Percentiles rank a stretch among this genome's conserved stretches.
These are phyloP conservation scores for Laticauda laticaudata DNA, from an alignment of 2,113 vertebrate genomes.

Conservation along the genomic window DNA sequence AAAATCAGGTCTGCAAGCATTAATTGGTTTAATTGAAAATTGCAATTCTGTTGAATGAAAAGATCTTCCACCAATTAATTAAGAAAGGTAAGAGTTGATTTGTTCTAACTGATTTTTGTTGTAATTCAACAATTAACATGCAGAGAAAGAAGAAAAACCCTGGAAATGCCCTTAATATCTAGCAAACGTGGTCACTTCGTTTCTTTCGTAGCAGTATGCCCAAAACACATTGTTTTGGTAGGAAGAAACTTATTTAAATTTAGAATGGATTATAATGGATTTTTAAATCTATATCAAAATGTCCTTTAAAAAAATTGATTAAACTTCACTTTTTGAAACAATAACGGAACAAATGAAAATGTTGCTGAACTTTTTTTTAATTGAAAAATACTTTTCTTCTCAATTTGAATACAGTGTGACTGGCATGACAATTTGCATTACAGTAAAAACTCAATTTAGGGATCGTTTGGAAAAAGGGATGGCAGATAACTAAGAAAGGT, in stretches of 20 bases:
- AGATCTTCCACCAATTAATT: not conserved
- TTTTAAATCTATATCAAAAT: not conserved
- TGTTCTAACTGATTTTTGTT: not conserved
- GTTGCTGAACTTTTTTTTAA: not conserved
- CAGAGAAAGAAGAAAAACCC: not conserved
- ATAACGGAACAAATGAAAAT: not conserved
- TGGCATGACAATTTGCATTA: not conserved
- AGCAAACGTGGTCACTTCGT: not conserved
- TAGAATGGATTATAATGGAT: not conserved
- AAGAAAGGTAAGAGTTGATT: not conserved
- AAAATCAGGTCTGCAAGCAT: not conserved
- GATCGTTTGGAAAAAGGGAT: not conserved
- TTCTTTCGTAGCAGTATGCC: not conserved
- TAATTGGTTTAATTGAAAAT: not conserved
- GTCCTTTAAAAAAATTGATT: not conserved
- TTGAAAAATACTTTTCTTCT: not conserved
- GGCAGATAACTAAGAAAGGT: not conserved
- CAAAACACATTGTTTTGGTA: not conserved
- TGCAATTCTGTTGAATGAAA: not conserved
- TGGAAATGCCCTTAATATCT: not conserved
- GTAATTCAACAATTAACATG: not conserved
- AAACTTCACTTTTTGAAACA: not conserved
- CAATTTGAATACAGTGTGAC: not conserved
- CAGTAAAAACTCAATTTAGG: not conserved
- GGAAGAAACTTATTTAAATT: not conserved